Percentiles rank a stretch among this genome's conserved stretches.
Evolutionary conservation across 2,113 vertebrate species (phyloP).

Genomic region (Elgaria multicarinata): DNA sequence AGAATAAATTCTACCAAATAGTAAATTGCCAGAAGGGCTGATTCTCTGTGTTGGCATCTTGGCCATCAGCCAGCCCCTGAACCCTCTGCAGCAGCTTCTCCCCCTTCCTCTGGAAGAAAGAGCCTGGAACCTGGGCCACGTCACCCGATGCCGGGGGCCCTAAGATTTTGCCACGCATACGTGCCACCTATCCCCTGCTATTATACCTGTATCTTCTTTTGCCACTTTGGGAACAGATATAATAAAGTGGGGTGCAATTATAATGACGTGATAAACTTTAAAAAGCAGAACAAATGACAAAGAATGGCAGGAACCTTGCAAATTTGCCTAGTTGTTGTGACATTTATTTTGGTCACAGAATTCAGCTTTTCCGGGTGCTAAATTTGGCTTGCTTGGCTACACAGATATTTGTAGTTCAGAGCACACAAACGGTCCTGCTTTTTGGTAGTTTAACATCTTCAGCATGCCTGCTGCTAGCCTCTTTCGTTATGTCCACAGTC

Average conservation of each 20-base stretch:
- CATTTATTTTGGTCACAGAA: background rate
- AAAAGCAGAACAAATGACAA: background rate
- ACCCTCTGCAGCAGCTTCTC: background rate
- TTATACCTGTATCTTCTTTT: background rate
- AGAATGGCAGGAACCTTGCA: background rate
- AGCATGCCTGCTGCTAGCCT: background rate
- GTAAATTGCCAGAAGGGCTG: background rate
- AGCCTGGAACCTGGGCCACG: background rate
- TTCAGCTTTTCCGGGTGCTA: background rate
- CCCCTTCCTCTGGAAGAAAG: background rate
- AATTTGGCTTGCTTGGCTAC: background rate
- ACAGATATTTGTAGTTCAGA: background rate
- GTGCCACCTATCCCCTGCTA: background rate
- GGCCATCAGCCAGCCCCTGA: background rate
- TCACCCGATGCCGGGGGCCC: background rate
- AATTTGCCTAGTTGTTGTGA: background rate
- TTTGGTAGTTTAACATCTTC: background rate
- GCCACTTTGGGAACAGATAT: background rate
- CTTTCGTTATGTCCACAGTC: background rate
- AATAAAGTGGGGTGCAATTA: background rate
- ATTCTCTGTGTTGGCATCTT: background rate
- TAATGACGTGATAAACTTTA: background rate
- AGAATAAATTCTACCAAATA: background rate
- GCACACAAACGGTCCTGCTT: background rate
- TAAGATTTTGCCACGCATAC: background rate